These are phyloP conservation scores for Centropus bengalensis DNA, from an alignment of 2,113 vertebrate species.

Conservation along the genomic window DNA sequence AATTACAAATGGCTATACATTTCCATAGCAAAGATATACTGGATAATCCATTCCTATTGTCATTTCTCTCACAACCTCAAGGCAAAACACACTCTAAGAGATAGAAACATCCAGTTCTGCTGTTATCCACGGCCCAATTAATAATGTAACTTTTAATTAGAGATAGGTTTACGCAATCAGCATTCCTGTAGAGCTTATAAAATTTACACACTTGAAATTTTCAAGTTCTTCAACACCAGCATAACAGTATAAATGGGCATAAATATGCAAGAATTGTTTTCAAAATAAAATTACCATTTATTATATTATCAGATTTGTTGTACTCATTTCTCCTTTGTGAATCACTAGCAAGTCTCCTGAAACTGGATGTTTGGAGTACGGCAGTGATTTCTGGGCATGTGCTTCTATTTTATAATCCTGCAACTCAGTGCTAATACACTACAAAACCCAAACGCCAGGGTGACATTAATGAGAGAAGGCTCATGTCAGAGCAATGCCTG, in stretches of 20 bases:
- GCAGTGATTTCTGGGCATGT: background rate
- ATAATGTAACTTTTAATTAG: background rate
- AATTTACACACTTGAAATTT: background rate
- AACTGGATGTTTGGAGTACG: background rate
- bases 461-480: background rate
- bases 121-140: background rate
- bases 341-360: background rate
- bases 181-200: background rate
- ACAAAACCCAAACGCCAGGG: background rate
- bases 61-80: constrained; percentile 16
- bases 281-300: background rate
- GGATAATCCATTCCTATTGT: constrained; percentile 29
- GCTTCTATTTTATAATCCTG: background rate
- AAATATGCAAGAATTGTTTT: background rate
- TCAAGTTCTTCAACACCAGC: background rate
- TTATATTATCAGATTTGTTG: background rate
- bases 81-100: background rate
- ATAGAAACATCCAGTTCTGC: constrained; percentile 1
- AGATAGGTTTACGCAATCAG: constrained; percentile 5
- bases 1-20: constrained; percentile 28
- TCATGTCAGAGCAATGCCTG: background rate
- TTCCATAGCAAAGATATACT: constrained; percentile 58
- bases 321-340: background rate
- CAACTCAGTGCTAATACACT: background rate
- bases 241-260: background rate